Percentiles rank a stretch among this genome's conserved stretches.
Evolutionary conservation across 2,113 vertebrate species (phyloP).

Genomic region (Numida meleagris): DNA sequence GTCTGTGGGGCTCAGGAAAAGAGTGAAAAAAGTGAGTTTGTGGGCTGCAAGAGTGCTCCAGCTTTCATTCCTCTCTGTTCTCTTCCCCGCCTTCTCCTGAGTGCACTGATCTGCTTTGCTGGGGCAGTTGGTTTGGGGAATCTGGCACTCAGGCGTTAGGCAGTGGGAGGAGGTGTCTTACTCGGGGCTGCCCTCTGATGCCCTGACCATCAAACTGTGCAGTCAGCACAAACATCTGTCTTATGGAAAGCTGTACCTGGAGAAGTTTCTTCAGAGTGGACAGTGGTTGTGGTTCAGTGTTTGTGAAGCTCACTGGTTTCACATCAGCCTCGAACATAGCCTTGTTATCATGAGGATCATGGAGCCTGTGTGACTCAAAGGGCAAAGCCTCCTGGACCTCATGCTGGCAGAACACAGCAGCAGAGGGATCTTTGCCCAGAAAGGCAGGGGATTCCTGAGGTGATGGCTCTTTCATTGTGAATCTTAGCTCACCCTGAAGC

Average conservation of each 20-base stretch:
- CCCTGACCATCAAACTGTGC: background rate
- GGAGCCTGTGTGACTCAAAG: background rate
- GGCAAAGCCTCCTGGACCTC: background rate
- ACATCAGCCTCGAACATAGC: background rate
- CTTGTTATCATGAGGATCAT: background rate
- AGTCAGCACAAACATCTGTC: no score
- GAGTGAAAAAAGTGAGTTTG: background rate
- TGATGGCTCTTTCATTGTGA: background rate
- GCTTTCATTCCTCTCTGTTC: background rate
- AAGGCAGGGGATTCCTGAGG: background rate
- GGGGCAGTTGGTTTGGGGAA: no score
- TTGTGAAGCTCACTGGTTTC: background rate
- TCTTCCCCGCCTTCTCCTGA: background rate
- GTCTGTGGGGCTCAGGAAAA: background rate
- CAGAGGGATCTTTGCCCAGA: background rate
- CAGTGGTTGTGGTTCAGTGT: background rate
- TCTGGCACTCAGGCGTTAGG: rapidly evolving
- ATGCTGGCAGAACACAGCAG: background rate
- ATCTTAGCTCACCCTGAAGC: background rate
- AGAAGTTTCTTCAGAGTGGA: background rate
- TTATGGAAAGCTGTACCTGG: background rate
- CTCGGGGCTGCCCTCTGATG: background rate
- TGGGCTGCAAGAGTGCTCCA: background rate
- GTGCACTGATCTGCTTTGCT: background rate
- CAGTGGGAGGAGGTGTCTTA: background rate